phyloP scores from a whole-genome alignment of 2,888 invertebrate species.

The Epistrophe grossulariae region DNA sequence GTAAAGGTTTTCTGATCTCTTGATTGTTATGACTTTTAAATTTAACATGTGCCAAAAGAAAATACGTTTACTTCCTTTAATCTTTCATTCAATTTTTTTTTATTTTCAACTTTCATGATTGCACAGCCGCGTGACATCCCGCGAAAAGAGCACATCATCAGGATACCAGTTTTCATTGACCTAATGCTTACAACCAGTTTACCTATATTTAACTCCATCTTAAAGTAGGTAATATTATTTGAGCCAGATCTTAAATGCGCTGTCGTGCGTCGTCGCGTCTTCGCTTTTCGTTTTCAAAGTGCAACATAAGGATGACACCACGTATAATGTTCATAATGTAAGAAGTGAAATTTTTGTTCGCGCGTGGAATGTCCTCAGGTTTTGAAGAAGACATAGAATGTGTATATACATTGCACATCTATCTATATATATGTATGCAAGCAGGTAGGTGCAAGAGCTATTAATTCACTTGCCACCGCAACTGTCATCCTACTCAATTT shows the following conservation, averaged over 20 bases:
- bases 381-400: conserved; percentile 35
- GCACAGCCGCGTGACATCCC: not conserved
- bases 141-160: conserved; percentile 30
- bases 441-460: conserved; percentile 8
- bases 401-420: not conserved
- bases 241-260: conserved; percentile 21
- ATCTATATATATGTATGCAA: no score
- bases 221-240: conserved; percentile 52
- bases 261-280: not conserved
- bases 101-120: conserved; percentile 27
- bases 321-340: not conserved
- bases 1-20: conserved; percentile 15
- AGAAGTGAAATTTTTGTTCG: conserved; percentile 35
- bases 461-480: conserved; percentile 1
- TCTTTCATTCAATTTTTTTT: not conserved
- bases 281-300: not conserved
- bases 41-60: not conserved
- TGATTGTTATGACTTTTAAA: not conserved
- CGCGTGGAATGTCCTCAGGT: conserved; percentile 28
- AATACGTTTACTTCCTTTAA: conserved; percentile 3
- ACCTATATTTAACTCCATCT: conserved; percentile 43
- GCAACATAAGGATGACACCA: conserved; percentile 30
- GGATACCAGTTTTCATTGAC: conserved; percentile 63
- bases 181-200: conserved; percentile 67
- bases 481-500: conserved; percentile 10